Conservation (phyloP, 2,797 vertebrate genomes). For the Eurystomus glaucurus region DNA sequence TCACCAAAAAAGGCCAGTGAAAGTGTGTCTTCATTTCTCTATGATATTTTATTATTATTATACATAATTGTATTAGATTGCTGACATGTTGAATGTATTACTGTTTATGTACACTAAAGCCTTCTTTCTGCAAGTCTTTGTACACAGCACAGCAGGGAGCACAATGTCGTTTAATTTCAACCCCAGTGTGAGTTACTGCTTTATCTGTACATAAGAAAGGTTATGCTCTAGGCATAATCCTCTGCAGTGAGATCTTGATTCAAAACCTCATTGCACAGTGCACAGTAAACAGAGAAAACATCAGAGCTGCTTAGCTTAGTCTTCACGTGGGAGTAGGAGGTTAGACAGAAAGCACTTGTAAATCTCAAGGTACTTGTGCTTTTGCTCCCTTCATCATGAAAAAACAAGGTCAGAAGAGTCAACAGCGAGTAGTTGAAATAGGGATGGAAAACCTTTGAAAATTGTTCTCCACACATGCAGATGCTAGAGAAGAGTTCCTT, state of each 20-base stretch:
- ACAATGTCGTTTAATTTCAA: constrained; percentile 43
- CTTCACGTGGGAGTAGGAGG: neutral
- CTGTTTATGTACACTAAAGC: neutral
- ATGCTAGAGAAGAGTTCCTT: neutral
- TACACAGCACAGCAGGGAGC: constrained; percentile 1
- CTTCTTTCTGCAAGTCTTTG: neutral
- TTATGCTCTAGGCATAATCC: constrained; percentile 36
- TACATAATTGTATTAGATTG: constrained; percentile 18
- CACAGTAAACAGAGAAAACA: constrained; percentile 22
- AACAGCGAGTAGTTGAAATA: neutral
- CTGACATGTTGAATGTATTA: neutral
- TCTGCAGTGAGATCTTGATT: constrained; percentile 34
- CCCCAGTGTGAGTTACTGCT: neutral
- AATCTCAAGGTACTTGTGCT: neutral
- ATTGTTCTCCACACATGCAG: neutral
- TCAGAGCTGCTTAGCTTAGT: neutral
- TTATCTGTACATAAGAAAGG: constrained; percentile 39
- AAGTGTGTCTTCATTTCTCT: neutral
- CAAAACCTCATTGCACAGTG: constrained; percentile 1
- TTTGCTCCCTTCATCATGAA: neutral
- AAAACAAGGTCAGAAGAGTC: neutral
- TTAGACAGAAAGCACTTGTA: neutral
- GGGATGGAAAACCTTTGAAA: constrained; percentile 1
- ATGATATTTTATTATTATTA: neutral
- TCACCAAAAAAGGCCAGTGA: neutral